Evolutionary conservation across 2,797 vertebrate species (phyloP).

Genomic region (Cyprinella venusta): DNA sequence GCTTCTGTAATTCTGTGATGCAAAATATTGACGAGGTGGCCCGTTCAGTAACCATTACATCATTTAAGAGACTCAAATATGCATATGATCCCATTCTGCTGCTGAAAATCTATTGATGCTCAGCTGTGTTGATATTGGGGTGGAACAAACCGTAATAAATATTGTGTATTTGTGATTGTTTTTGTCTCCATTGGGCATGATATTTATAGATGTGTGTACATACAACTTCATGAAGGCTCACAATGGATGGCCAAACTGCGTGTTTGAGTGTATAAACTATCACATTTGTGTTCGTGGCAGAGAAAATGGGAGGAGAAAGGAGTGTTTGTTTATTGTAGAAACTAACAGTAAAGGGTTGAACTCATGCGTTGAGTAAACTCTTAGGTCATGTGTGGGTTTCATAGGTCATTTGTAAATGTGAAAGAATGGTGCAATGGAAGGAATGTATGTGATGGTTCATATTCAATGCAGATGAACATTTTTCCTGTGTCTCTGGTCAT

Average conservation of each 20-base stretch:
- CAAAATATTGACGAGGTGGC: background rate
- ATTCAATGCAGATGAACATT: background rate
- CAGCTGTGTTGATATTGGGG: background rate
- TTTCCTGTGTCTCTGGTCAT: background rate
- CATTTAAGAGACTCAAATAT: conserved; percentile 4
- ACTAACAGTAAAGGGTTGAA: conserved; percentile 32
- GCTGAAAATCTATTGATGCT: background rate
- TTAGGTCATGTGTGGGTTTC: conserved; percentile 12
- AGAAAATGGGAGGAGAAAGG: conserved; percentile 5
- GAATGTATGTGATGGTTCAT: background rate
- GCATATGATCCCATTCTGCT: conserved; percentile 9
- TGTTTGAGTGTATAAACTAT: conserved; percentile 18
- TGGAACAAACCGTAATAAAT: conserved; percentile 21
- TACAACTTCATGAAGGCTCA: background rate
- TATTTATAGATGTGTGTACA: conserved; percentile 5
- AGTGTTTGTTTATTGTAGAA: conserved; percentile 34
- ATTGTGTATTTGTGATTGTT: conserved; percentile 23
- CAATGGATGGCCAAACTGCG: background rate
- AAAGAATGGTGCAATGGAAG: background rate
- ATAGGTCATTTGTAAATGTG: background rate
- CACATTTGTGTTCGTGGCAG: conserved; percentile 30
- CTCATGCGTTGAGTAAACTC: conserved; percentile 37
- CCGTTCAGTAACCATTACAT: background rate
- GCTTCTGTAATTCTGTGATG: conserved; percentile 1
- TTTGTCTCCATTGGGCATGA: conserved; percentile 3